Evolutionary conservation across 1,140 invertebrate species (phyloP).

Genomic region (Lucilia sericata): DNA sequence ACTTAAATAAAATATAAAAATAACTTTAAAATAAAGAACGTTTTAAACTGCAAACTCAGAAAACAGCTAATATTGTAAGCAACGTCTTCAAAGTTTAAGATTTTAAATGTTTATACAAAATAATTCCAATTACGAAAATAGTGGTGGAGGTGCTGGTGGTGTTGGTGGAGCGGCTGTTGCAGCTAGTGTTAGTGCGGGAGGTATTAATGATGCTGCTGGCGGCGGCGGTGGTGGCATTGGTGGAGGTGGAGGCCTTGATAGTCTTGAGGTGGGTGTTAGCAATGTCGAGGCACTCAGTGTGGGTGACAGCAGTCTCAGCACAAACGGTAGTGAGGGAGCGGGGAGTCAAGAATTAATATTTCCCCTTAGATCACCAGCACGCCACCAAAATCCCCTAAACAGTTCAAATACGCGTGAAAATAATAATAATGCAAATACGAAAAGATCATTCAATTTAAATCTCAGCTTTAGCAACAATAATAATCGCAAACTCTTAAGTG

Average conservation of each 20-base stretch:
- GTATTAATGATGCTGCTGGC: background rate
- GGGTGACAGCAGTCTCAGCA: constrained; percentile 40
- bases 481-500: constrained; percentile 51
- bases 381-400: background rate
- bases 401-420: background rate
- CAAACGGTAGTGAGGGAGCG: constrained; percentile 46
- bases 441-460: constrained; percentile 37
- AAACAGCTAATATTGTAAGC: background rate
- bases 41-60: too few species aligned
- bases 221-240: background rate
- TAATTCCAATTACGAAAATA: constrained; percentile 47
- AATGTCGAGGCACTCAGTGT: constrained; percentile 26
- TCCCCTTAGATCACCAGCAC: constrained; percentile 16
- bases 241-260: constrained; percentile 43
- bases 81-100: constrained; percentile 19
- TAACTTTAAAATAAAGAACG: too few species aligned
- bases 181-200: background rate
- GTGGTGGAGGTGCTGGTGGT: constrained; percentile 8
- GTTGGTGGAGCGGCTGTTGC: background rate
- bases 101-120: constrained; percentile 48
- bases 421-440: constrained; percentile 36
- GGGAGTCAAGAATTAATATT: constrained; percentile 46
- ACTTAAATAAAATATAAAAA: too few species aligned
- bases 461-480: constrained; percentile 52
- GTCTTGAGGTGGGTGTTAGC: background rate